A percentile compares a stretch with the other conserved stretches of the same genome.
These are phyloP conservation scores for Acrocyrtus sp. DNA, from an alignment of 2,888 invertebrate genomes.

Conservation along the genomic window DNA sequence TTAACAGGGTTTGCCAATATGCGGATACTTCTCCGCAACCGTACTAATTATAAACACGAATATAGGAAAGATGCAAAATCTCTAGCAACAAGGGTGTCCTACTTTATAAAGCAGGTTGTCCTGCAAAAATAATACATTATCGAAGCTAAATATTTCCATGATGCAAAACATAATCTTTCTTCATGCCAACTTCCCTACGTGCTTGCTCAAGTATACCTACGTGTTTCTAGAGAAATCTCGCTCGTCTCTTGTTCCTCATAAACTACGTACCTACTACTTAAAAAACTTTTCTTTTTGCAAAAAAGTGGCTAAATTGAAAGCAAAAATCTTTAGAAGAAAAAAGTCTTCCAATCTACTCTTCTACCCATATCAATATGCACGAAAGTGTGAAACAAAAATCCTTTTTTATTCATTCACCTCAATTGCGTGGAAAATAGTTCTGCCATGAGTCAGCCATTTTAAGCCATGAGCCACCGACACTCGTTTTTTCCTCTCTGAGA, in stretches of 20 bases:
- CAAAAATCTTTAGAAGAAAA: no score
- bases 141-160: slow-evolving; percentile 31
- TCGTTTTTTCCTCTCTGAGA: no score
- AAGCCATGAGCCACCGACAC: no score
- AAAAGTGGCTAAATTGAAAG: no score
- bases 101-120: slow-evolving; percentile 44
- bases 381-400: slow-evolving; percentile 21
- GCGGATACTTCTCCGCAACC: slow-evolving; percentile 17
- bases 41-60: slow-evolving; percentile 46
- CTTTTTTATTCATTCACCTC: slow-evolving; percentile 43
- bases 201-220: slow-evolving; percentile 5
- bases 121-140: slow-evolving; percentile 36
- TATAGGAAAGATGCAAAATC: no score
- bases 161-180: slow-evolving; percentile 7
- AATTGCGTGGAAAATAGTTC: slow-evolving; percentile 30
- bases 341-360: no score
- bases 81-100: no score
- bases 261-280: no score
- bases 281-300: no score
- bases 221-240: no score
- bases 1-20: slow-evolving; percentile 34
- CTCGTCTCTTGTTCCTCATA: no score
- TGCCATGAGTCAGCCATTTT: slow-evolving; percentile 47
- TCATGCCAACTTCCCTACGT: slow-evolving; percentile 27
- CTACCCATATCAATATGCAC: no score